Evolutionary conservation across 2,797 vertebrate genomes (phyloP).

Genomic region (Pteropus rufus): DNA sequence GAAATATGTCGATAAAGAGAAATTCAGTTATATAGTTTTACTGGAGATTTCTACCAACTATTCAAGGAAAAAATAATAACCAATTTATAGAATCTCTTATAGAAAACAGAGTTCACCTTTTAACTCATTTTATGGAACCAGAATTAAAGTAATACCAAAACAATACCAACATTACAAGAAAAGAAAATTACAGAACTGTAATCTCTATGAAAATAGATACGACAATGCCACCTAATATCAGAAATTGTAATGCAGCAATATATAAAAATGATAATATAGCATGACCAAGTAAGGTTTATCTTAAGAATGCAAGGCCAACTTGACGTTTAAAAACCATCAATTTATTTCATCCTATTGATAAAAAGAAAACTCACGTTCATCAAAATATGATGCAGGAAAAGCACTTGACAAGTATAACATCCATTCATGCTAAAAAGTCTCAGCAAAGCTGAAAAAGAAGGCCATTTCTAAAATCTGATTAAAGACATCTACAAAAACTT

Average conservation of each 20-base stretch:
- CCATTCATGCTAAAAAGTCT: background rate
- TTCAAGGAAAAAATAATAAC: background rate
- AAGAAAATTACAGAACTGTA: background rate
- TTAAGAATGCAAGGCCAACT: background rate
- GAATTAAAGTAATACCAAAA: background rate
- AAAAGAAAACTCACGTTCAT: background rate
- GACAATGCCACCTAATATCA: background rate
- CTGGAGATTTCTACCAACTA: background rate
- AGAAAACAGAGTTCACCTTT: background rate
- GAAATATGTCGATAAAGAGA: background rate
- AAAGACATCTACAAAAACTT: background rate
- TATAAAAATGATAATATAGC: background rate
- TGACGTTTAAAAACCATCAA: background rate
- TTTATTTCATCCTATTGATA: background rate
- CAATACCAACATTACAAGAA: background rate
- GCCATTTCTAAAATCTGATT: background rate
- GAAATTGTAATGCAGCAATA: background rate
- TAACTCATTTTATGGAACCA: background rate
- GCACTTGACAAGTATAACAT: background rate
- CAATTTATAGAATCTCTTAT: background rate
- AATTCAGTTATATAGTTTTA: background rate
- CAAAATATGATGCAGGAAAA: background rate
- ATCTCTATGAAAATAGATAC: background rate
- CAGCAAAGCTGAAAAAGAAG: background rate
- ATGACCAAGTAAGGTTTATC: background rate